A percentile compares a stretch with the other conserved stretches of the same genome.
These are phyloP conservation scores for Macroglossus sobrinus DNA, from an alignment of 2,113 vertebrate genomes.

Conservation along the genomic window DNA sequence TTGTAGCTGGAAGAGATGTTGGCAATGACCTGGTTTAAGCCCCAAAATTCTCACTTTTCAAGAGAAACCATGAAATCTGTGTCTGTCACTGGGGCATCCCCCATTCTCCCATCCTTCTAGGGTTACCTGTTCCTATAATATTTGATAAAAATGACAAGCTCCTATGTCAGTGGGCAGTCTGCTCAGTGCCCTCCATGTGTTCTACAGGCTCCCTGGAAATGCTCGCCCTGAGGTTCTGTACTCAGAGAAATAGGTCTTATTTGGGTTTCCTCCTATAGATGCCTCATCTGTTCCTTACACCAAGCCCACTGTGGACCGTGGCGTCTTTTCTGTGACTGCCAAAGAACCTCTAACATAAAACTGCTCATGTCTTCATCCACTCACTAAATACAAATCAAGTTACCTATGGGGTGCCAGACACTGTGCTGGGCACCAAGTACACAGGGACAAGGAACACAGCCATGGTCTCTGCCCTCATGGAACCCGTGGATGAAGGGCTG, in stretches of 20 bases:
- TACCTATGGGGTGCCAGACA: background rate
- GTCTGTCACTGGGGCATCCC: background rate
- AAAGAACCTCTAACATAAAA: background rate
- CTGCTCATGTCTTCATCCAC: background rate
- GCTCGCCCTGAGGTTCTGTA: background rate
- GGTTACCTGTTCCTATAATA: background rate
- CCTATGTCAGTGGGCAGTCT: accelerated
- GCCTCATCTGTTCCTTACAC: background rate
- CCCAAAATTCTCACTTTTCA: background rate
- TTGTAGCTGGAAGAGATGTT: background rate
- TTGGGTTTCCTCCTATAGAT: background rate
- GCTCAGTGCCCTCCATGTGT: background rate
- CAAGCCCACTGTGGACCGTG: accelerated
- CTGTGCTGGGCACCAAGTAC: no score
- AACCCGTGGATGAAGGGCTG: background rate
- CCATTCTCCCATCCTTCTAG: background rate
- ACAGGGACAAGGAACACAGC: background rate
- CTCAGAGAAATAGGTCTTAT: background rate
- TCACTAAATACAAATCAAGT: background rate
- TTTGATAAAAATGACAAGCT: background rate
- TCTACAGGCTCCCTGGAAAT: background rate
- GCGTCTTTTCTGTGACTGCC: background rate
- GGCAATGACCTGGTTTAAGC: background rate
- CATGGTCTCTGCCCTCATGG: background rate
- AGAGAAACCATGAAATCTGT: background rate